Evolutionary conservation across 2,113 vertebrate genomes (phyloP).

Genomic region (Leucoraja erinaceus): DNA sequence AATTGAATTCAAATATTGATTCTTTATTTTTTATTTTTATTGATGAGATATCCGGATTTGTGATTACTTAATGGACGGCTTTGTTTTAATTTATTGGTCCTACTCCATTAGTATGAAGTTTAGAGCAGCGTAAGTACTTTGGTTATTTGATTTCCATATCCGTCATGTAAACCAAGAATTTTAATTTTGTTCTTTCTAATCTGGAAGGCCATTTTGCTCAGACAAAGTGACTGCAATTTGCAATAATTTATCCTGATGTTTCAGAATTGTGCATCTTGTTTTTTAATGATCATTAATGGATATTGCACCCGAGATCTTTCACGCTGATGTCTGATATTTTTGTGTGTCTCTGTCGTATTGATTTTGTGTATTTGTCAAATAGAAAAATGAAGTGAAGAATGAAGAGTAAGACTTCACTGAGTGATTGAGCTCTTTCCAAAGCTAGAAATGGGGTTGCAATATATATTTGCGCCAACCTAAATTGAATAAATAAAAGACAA

Average conservation of each 20-base stretch:
- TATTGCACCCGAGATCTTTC: background rate
- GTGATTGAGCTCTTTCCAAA: background rate
- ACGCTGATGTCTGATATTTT: background rate
- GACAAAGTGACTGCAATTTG: conserved; percentile 1
- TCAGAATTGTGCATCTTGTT: background rate
- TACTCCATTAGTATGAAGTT: background rate
- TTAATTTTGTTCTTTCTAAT: background rate
- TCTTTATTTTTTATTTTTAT: background rate
- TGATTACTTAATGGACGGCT: background rate
- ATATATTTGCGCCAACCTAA: background rate
- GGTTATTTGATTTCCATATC: background rate
- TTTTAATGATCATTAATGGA: conserved; percentile 15
- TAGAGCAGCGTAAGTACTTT: background rate
- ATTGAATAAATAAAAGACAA: background rate
- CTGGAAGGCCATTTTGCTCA: background rate
- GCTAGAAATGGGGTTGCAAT: background rate
- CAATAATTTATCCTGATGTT: background rate
- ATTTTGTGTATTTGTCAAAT: conserved; percentile 8
- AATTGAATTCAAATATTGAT: background rate
- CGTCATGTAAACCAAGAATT: background rate
- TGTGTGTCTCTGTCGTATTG: background rate
- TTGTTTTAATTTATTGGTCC: background rate
- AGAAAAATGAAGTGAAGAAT: background rate
- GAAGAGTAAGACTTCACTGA: background rate
- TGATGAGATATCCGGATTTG: background rate